Evolutionary conservation across 2,113 vertebrate genomes (phyloP).

Genomic region (Podocnemis expansa): DNA sequence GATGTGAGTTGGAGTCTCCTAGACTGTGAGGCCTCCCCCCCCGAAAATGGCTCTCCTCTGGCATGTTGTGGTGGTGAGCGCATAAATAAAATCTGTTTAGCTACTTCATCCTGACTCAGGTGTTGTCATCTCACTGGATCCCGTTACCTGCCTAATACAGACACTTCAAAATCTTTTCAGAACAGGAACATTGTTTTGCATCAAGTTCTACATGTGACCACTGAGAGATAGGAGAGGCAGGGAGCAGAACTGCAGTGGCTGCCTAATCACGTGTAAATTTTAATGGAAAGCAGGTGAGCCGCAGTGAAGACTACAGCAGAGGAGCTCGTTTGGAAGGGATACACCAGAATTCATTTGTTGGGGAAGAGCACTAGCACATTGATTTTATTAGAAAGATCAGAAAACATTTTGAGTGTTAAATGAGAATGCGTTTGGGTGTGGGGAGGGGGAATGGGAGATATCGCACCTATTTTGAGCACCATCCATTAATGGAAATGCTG

Average conservation of each 20-base stretch:
- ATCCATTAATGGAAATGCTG: background rate
- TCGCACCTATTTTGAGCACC: background rate
- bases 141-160: too few relatives aligned
- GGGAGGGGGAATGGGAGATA: background rate
- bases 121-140: too few relatives aligned
- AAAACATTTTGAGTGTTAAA: background rate
- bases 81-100: too few relatives aligned
- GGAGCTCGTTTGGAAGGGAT: rapidly evolving
- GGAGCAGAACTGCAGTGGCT: background rate
- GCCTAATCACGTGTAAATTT: background rate
- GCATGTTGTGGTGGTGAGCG: too few relatives aligned
- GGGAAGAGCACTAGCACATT: background rate
- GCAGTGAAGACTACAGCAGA: background rate
- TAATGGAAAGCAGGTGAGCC: background rate
- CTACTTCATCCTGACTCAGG: too few relatives aligned
- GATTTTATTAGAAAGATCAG: background rate
- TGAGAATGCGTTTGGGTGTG: background rate
- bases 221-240: background rate
- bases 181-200: too few relatives aligned
- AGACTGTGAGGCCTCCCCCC: too few relatives aligned
- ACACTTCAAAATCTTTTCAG: too few relatives aligned
- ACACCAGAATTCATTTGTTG: background rate
- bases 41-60: too few relatives aligned
- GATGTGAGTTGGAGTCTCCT: too few relatives aligned
- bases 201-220: background rate